phyloP scores from a whole-genome alignment of 1,140 invertebrate species.

The Euschistus heros region DNA sequence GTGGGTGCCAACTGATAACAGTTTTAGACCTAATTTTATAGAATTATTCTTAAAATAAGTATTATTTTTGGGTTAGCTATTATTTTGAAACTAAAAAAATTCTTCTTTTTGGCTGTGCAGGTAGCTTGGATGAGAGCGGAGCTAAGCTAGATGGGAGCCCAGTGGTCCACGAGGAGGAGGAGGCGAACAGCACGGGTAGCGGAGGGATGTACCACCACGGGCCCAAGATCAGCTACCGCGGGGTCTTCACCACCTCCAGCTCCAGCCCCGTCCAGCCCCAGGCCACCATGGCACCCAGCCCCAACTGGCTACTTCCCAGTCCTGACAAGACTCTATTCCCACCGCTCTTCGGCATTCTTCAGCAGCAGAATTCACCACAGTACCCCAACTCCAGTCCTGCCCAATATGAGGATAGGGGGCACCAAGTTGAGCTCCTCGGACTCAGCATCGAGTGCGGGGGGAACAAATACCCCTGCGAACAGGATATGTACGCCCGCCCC shows the following conservation, averaged over 20 bases:
- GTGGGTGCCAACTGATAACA: no score
- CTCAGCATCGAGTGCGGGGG: conserved; percentile 48
- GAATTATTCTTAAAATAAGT: no score
- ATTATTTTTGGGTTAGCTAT: no score
- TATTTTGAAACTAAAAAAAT: background rate
- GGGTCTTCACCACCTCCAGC: conserved; percentile 55
- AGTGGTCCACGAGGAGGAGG: conserved; percentile 54
- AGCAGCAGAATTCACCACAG: conserved; percentile 28
- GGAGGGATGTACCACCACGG: conserved; percentile 34
- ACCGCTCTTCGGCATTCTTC: conserved; percentile 43
- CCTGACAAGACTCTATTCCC: conserved; percentile 48
- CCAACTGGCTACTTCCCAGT: conserved; percentile 46
- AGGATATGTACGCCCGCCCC: conserved; percentile 19
- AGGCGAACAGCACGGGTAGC: conserved; percentile 41
- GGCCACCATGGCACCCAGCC: conserved; percentile 32
- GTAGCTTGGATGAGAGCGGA: conserved; percentile 63
- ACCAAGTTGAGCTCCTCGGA: conserved; percentile 47
- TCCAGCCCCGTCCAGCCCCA: conserved; percentile 37
- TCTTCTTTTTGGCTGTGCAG: conserved; percentile 42
- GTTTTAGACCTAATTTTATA: no score
- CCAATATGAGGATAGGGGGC: conserved; percentile 41
- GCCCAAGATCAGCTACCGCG: conserved; percentile 54
- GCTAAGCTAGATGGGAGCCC: conserved; percentile 38
- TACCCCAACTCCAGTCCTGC: conserved; percentile 27
- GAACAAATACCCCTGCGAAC: conserved; percentile 30